Evolutionary conservation across 1,140 invertebrate species (phyloP).

Genomic region (Sarcophaga bullata): DNA sequence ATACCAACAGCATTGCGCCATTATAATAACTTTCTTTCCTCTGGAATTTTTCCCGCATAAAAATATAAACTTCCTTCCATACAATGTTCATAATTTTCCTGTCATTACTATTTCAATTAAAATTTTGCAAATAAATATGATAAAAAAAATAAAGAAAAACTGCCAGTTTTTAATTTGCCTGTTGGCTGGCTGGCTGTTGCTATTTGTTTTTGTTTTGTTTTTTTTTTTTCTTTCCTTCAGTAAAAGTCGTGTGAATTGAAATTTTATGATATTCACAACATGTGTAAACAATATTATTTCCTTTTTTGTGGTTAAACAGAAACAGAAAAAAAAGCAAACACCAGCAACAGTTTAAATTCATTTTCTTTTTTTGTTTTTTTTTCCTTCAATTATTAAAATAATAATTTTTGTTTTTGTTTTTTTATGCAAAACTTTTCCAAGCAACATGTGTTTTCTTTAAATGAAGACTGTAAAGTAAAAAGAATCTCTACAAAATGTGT

Average conservation of each 20-base stretch:
- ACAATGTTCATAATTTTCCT: background rate
- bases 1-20: no score
- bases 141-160: no score
- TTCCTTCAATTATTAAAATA: slow-evolving; percentile 5
- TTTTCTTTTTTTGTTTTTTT: background rate
- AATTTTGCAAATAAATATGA: background rate
- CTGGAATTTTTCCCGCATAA: background rate
- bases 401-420: slow-evolving; percentile 21
- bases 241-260: slow-evolving; percentile 26
- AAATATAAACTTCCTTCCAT: background rate
- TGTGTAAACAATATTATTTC: slow-evolving; percentile 34
- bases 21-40: no score
- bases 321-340: background rate
- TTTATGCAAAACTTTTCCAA: background rate
- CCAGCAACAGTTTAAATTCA: background rate
- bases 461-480: background rate
- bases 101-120: slow-evolving; percentile 7
- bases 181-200: no score
- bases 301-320: background rate
- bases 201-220: background rate
- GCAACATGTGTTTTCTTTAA: background rate
- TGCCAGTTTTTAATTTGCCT: no score
- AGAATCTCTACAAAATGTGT: background rate
- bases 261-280: slow-evolving; percentile 30
- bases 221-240: background rate